These are phyloP conservation scores for Pantala flavescens DNA, from an alignment of 1,140 invertebrate species.

Conservation along the genomic window DNA sequence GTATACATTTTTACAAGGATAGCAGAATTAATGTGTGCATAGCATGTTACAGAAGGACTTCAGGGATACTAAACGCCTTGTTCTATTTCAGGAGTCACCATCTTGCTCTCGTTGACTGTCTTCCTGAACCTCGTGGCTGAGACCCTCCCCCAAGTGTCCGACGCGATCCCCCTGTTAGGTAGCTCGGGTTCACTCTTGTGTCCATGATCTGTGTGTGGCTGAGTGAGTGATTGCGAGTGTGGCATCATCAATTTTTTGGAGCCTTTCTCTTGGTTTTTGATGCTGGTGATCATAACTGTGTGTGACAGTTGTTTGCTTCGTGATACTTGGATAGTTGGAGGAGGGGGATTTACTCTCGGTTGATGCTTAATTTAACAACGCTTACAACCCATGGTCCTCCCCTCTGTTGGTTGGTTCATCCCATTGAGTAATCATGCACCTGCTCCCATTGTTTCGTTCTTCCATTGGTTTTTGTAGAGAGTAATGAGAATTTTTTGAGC, in stretches of 20 bases:
- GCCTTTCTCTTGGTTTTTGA: not conserved
- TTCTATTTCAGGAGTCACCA: slow-evolving; percentile 91
- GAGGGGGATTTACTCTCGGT: slow-evolving; percentile 22
- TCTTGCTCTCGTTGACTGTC: slow-evolving; percentile 98
- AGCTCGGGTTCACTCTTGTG: slow-evolving; percentile 29
- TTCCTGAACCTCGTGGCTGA: slow-evolving; percentile 95
- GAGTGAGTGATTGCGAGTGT: not conserved
- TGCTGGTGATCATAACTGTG: slow-evolving; percentile 24
- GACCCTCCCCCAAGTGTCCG: slow-evolving; percentile 90
- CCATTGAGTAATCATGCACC: not conserved
- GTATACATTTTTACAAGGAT: not conserved
- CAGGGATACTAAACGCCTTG: slow-evolving; percentile 15
- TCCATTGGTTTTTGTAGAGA: not conserved
- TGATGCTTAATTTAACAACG: not conserved
- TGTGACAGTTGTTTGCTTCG: slow-evolving; percentile 34
- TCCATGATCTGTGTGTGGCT: not conserved
- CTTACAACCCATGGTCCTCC: not conserved
- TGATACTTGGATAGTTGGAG: slow-evolving; percentile 36
- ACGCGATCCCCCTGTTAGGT: slow-evolving; percentile 90
- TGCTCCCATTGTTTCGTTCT: not conserved
- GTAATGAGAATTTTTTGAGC: not conserved
- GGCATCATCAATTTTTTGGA: not conserved
- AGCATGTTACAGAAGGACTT: not conserved
- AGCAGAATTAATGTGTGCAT: not conserved
- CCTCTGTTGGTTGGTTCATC: not conserved